phyloP scores from a whole-genome alignment of 1,140 invertebrate genomes.

The Argopecten irradians region DNA sequence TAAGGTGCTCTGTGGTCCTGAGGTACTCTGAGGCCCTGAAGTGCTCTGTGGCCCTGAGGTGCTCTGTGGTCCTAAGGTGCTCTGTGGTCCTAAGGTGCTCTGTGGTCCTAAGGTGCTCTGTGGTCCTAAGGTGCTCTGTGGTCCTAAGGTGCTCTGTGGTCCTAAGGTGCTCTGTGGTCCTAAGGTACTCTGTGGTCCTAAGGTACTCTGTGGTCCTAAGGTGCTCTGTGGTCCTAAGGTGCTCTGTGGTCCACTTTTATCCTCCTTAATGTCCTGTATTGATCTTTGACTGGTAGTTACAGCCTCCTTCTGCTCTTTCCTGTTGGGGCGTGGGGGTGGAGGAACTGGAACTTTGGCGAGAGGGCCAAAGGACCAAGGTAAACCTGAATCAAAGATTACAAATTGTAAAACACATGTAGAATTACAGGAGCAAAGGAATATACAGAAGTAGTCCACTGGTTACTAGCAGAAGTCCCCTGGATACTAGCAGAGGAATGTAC shows the following conservation, averaged over 20 bases:
- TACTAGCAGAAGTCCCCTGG: too few species aligned
- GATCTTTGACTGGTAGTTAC: background rate
- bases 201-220: background rate
- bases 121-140: too few species aligned
- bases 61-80: too few species aligned
- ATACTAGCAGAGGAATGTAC: too few species aligned
- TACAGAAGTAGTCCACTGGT: too few species aligned
- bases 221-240: background rate
- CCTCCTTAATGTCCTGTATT: background rate
- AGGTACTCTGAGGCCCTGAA: too few species aligned
- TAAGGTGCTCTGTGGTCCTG: too few species aligned
- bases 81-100: too few species aligned
- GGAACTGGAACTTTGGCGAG: slow-evolving; percentile 42
- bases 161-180: background rate
- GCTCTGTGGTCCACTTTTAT: background rate
- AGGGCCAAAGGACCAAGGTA: slow-evolving; percentile 59
- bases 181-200: slow-evolving; percentile 16
- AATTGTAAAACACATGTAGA: background rate
- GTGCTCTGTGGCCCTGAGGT: too few species aligned
- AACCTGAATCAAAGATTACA: slow-evolving; percentile 37
- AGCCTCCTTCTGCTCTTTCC: slow-evolving; percentile 28
- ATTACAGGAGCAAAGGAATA: too few species aligned
- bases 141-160: background rate
- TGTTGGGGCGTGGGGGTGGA: background rate
- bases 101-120: too few species aligned